Conservation (phyloP, 2,113 vertebrate genomes). For the Falco punctatus region DNA sequence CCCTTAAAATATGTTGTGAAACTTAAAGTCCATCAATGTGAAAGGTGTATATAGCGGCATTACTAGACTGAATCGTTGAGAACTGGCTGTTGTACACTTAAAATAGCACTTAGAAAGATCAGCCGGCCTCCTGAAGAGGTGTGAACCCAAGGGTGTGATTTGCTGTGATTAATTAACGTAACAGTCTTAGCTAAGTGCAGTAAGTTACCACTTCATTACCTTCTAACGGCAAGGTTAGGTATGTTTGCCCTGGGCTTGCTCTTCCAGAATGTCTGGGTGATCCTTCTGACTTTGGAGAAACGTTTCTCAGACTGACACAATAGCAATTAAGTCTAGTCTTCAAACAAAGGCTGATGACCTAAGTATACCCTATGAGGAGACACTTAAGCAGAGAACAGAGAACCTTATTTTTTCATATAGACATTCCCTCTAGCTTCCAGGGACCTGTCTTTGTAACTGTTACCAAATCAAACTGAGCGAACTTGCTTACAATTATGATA, state of each 20-base stretch:
- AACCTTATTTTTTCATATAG: not conserved
- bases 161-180: not conserved
- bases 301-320: not conserved
- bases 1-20: accelerated
- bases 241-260: not conserved
- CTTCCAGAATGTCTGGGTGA: not conserved
- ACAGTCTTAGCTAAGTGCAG: not conserved
- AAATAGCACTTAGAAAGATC: not conserved
- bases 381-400: not conserved
- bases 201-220: not conserved
- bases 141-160: not conserved
- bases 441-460: not conserved
- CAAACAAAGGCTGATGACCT: not conserved
- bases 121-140: not conserved
- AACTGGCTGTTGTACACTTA: not conserved
- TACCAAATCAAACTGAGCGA: not conserved
- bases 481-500: not conserved
- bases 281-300: not conserved
- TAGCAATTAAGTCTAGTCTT: not conserved
- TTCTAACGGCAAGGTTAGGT: not conserved
- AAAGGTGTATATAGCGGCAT: not conserved
- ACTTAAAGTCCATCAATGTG: accelerated
- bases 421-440: not conserved
- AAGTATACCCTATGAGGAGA: not conserved
- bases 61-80: not conserved